phyloP scores from a whole-genome alignment of 2,888 invertebrate genomes.

The Tolmerus cingulatus region DNA sequence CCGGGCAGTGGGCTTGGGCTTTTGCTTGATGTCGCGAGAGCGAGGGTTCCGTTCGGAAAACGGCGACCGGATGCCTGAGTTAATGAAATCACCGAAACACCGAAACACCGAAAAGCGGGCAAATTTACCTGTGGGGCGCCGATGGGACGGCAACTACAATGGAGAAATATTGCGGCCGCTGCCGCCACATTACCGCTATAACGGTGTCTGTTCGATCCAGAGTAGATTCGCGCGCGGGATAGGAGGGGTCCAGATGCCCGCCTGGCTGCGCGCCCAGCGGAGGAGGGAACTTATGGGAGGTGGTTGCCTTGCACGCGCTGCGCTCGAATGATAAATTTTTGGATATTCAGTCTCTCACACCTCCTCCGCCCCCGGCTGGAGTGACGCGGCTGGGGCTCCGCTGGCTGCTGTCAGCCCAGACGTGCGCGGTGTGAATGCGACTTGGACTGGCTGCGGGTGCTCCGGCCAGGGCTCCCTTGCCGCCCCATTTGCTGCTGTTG shows the following conservation, averaged over 20 bases:
- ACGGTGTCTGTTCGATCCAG: background rate
- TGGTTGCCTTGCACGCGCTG: background rate
- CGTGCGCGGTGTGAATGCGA: conserved; percentile 25
- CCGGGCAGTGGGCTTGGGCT: conserved; percentile 35
- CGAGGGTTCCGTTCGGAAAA: background rate
- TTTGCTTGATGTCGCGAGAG: background rate
- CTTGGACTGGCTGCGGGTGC: background rate
- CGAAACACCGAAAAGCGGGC: conserved; percentile 2
- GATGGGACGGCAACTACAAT: background rate
- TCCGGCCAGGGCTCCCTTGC: background rate
- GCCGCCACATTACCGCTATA: background rate
- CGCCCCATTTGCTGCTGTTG: background rate
- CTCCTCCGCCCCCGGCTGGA: background rate
- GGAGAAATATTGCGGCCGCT: no score
- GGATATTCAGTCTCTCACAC: background rate
- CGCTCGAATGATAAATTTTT: conserved; percentile 14
- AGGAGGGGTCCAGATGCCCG: background rate
- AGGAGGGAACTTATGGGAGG: conserved; percentile 29
- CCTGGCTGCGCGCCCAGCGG: conserved; percentile 5
- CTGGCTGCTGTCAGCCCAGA: background rate
- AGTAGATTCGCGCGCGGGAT: background rate
- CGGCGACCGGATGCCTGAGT: background rate
- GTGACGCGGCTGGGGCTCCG: background rate
- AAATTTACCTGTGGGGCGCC: background rate
- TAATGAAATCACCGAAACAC: background rate